Base-by-base conservation (phyloP, 1,140 invertebrate species). In the Aphis craccivora region DNA sequence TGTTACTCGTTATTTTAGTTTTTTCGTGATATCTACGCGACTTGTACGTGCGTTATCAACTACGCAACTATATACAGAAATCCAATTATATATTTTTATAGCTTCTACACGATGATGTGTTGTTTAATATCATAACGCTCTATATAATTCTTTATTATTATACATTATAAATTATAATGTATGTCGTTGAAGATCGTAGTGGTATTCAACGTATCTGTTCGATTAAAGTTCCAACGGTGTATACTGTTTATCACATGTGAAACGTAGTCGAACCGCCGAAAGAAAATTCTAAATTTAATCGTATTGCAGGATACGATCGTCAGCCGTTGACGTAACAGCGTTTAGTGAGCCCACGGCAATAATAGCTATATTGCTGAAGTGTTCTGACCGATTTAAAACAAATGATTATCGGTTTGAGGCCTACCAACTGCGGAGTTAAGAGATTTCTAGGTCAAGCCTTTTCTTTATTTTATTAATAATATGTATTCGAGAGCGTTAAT, bases 381-480 rank as follows among this genome's bases (percentile, higher is more conserved):
- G 48, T 53, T 90, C 40, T 90, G 18, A 55, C 51, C 88, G 88
- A 90, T 37, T 89, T 53, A 35, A n/a, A 87, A 87, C 45, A n/a
- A 89, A 53, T 18, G 2, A 35, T 20, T 9, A 23, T 40, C 9
- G 1, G 53, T 43, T 53, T 9, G 51, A 23, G 35, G 40, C n/a
- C 18, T 53, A 89, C 87, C 87, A 37, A 53, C 87, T 40, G 22
- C 22, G 3, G 88, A 30, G 53, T 60, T 43, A 14, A 90, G 23
- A 60, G 9, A 90, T 60, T 90, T 90, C 37, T 90, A 43, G 88
- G 88, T 90, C 88, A 90, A 90, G 88, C 53, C 37, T 53, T 89
- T 53, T 89, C n/a, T 55, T 25, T 25, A 35, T 83, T 76, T n/a
- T 6, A 67, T 67, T 67, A n/a, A 67, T 67, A 60, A n/a, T n/a